Base-by-base conservation (phyloP, 2,797 vertebrate genomes). In the Cynodonichthys magdalenae region DNA sequence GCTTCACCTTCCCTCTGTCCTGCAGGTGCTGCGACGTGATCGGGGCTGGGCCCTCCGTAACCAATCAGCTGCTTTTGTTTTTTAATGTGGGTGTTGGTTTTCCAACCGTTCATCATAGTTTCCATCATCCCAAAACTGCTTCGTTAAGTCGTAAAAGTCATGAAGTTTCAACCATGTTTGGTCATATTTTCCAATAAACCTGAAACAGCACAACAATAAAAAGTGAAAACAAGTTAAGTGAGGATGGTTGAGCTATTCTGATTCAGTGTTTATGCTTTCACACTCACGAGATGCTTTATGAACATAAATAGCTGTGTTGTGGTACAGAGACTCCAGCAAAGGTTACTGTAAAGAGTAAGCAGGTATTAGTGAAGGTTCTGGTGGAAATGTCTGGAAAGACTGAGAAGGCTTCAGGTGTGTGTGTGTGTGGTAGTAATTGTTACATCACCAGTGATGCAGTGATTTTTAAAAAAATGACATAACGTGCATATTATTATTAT, bases 81-180 rank as follows among this genome's bases (percentile, higher is more conserved):
- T 10, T 31, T 46, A 18, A 28, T 59, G 49, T 77, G 80, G 89
- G 88, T 72, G 87, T 90, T 85, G 89, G 72, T 80, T 63, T 54
- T 63, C 47, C 55, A 74, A 63, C 77, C 1, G 42, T 50, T 52
- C 60, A 19, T 53, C 9, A 9, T 27, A n/a, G 27, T 55, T 47
- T 46, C 45, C 44, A 20, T 24, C 24, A 24, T 24, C 24, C 24
- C 24, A 24, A 24, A 24, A 24, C 24, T 2, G 24, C 24, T 24
- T 24, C 24, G 24, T 24, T 24, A 24, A 24, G 24, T 24, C 24
- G 3, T 4, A 44, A 44, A 15, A 17, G 17, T 44, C 36, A 12
- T 39, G 2, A 39, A 31, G 31, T 31, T 31, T 31, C 5, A 31
- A 31, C 9, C 34, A 11, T 10, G 2, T 36, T 9, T 36, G 9